A percentile compares a stretch with the other conserved stretches of the same genome.
Conservation (phyloP, 1,140 invertebrate species). For the Bombus superbus region DNA sequence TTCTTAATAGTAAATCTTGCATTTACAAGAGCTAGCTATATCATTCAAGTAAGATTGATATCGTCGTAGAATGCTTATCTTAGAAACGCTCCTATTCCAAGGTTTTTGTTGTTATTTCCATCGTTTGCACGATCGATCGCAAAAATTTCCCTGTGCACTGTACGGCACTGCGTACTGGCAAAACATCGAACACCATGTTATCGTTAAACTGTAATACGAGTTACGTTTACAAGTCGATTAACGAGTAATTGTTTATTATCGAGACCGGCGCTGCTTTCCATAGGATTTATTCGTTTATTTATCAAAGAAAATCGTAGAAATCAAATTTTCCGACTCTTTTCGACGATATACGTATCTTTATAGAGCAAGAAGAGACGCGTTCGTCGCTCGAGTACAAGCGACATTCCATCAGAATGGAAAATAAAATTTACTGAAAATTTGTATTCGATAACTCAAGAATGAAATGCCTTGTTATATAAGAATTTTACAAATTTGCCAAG, state of each 20-base stretch:
- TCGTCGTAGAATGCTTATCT: constrained; percentile 23
- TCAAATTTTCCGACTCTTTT: too few relatives aligned
- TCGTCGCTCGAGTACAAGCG: neutral
- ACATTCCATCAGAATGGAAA: too few relatives aligned
- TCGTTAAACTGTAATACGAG: neutral
- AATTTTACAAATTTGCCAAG: neutral
- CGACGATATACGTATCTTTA: neutral
- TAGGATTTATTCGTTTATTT: neutral
- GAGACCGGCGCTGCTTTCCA: neutral
- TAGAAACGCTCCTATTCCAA: neutral
- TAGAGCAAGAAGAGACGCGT: neutral
- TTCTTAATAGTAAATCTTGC: too few relatives aligned
- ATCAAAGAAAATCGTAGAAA: too few relatives aligned
- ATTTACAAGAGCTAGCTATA: too few relatives aligned
- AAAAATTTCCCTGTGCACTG: constrained; percentile 37
- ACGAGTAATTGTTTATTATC: neutral
- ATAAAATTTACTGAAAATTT: neutral
- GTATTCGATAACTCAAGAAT: neutral
- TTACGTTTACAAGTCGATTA: neutral
- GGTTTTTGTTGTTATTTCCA: constrained; percentile 48
- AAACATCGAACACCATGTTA: neutral
- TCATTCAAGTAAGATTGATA: too few relatives aligned
- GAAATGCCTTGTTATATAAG: neutral
- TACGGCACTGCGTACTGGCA: neutral
- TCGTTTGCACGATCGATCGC: constrained; percentile 55